Conservation (phyloP, 2,797 vertebrate species). For the Sciurus carolinensis region DNA sequence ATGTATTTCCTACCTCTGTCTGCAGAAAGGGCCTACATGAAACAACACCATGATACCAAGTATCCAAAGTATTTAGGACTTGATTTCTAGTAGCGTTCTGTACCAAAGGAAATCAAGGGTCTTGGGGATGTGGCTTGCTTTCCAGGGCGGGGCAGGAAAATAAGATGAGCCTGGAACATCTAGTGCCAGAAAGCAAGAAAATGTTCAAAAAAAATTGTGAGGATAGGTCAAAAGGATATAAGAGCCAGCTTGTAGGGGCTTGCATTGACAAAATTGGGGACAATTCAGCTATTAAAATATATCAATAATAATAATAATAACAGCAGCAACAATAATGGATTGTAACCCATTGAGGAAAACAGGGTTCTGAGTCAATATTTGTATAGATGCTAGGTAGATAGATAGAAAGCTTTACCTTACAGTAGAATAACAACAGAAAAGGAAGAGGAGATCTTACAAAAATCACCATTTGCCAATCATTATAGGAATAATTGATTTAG, state of each 20-base stretch:
- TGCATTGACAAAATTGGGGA: neutral
- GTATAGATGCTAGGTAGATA: neutral
- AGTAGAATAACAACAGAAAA: neutral
- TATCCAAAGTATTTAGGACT: neutral
- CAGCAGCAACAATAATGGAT: neutral
- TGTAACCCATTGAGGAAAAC: neutral
- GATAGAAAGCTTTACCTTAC: neutral
- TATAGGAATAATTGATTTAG: conserved; percentile 33
- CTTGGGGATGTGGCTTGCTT: neutral
- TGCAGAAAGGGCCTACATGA: neutral
- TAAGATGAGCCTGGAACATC: conserved; percentile 4
- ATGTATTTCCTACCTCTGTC: neutral
- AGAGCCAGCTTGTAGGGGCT: neutral
- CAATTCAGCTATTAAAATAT: neutral
- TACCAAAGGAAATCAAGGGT: neutral
- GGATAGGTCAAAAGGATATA: neutral
- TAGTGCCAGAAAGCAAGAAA: conserved; percentile 25
- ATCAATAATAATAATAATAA: neutral
- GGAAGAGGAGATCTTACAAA: neutral
- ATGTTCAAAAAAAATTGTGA: neutral
- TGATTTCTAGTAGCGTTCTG: neutral
- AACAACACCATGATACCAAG: neutral
- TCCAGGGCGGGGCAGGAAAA: neutral
- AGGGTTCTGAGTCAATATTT: conserved; percentile 18
- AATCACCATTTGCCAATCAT: neutral